Base-by-base conservation (phyloP, 2,797 vertebrate genomes). In the Chiroxiphia lanceolata region DNA sequence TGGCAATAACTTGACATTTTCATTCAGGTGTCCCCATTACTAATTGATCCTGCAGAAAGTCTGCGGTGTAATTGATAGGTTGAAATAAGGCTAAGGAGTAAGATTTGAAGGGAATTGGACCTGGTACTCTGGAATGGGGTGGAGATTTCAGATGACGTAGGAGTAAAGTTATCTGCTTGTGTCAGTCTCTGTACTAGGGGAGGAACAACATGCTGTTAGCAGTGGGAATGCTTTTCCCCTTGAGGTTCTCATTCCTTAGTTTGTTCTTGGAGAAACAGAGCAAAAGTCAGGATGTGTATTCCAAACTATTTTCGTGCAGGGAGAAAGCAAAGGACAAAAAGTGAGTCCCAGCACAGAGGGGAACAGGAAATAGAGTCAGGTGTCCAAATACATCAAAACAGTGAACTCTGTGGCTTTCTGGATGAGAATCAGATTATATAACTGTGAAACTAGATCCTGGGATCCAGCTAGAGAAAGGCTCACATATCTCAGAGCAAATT, bases 331-430 rank as follows among this genome's bases (percentile, higher is more conserved):
- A 90, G 50, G 83, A 75, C 78, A 85, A 6, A n/a, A 42, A 65
- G 21, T 5, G 40, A 90, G 40, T 90, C 85, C 70, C 91, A 91
- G 93, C 83, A 87, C 79, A 75, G 93, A 5, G 15, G 83, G 89
- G 67, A 72, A 36, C 90, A 94, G 93, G 93, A 96, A 94, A 10
- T 34, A 29, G 59, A 44, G 44, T 94, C 95, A 93, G 80, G 95
- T 96, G 91, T 96, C 89, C 90, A 86, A 88, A 82, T 34, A 83
- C 19, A 90, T 76, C 44, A 50, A 20, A 90, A 47, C 56, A 83
- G 26, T 38, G 47, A 95, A 33, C 45, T 70, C 65, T 15, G 6
- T 23, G 72, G 69, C 36, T 86, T 93, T 81, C 64, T 94, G 87
- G 89, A 79, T 72, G 31, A 87, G 48, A 63, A 22, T 93, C 63